Percentiles rank a stretch among this genome's conserved stretches.
Conservation (phyloP, 2,797 vertebrate genomes). For the Morelia viridis region DNA sequence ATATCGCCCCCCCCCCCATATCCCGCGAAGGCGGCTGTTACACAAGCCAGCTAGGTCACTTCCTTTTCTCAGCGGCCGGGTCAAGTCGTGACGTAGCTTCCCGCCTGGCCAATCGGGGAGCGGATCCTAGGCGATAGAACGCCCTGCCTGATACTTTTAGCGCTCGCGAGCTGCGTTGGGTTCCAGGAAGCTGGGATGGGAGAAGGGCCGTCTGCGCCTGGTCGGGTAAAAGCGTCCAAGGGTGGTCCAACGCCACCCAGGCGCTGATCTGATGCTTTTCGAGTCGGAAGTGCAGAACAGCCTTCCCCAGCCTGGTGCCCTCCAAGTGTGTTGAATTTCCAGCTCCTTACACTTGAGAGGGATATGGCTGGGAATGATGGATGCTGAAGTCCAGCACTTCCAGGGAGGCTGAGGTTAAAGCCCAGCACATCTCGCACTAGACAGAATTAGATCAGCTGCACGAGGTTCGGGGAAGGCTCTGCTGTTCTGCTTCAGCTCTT, state of each 20-base stretch:
- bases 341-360: background rate
- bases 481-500: background rate
- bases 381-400: background rate
- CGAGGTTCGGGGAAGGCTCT: background rate
- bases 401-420: background rate
- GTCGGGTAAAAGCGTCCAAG: background rate
- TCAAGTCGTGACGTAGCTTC: background rate
- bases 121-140: background rate
- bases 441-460: background rate
- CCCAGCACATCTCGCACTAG: background rate
- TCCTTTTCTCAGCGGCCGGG: conserved; percentile 1
- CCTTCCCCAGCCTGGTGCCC: background rate
- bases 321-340: background rate
- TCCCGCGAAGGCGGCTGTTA: conserved; percentile 6
- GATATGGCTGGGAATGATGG: background rate
- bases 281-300: background rate
- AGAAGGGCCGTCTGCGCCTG: background rate
- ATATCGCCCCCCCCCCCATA: accelerated
- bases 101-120: conserved; percentile 5
- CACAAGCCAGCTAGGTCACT: conserved; percentile 25
- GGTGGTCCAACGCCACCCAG: background rate
- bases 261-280: background rate
- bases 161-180: background rate
- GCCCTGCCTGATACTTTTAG: background rate
- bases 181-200: background rate